Evolutionary conservation across 1,140 invertebrate genomes (phyloP), one percentile per base, ranked within the genome.

Genomic region (Aphaenogaster floridana): DNA sequence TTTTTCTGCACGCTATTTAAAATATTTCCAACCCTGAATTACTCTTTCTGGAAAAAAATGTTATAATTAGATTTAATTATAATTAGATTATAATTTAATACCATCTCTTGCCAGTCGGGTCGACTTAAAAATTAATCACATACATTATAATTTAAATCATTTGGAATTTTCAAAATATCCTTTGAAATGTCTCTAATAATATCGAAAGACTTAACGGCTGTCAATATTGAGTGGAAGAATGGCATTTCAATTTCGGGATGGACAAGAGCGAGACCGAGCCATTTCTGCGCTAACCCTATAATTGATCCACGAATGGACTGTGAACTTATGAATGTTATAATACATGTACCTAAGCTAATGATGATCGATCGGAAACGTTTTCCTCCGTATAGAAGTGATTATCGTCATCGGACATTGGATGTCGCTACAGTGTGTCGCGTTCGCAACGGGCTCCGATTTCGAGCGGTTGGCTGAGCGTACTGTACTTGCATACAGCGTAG

Each of bases 321-420:
- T 48, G 57, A 71, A 64, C 71, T 72, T 52, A 17, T n/a, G 39
- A 69, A 54, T 54, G 34, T 42, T 50, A 69, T 48, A 68, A 66
- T n/a, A 54, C 21, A 42, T 11, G 3, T 21, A 11, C 8, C 13
- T 77, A 50, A 17, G 15, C 69, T 59, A 34, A 50, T 72, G 59
- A 88, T 69, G 28, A 83, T 77, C 86, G 57, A 72, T 57, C 34
- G 80, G n/a, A 57, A 50, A 57, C 54, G 48, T 76, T 69, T 78
- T 69, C 57, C 42, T 69, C 34, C 50, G 50, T 21, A 48, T 54
- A 86, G 76, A 83, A n/a, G 52, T 66, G 77, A 89, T 89, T 89
- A 89, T 69, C 42, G 66, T 89, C 88, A 89, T 69, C 42, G 66
- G 42, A 57, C 69, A 78, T 76, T 52, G 39, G 28, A 83, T 71